Percentiles rank a stretch among this genome's conserved stretches.
phyloP scores from a whole-genome alignment of 2,797 vertebrate species.

The Arnoldichthys spilopterus region DNA sequence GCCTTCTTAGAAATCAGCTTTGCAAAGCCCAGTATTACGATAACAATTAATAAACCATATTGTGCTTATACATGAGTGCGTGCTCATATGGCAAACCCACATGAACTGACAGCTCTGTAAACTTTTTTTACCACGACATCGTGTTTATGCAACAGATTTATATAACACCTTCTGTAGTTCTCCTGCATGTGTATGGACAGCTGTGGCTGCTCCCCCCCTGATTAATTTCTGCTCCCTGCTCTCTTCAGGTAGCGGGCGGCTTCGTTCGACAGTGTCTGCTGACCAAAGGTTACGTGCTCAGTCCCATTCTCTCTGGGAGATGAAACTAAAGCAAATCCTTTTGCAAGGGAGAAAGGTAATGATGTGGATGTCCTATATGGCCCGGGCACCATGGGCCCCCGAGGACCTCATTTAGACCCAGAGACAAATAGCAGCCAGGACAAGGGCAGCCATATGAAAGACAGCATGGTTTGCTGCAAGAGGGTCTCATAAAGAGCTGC shows the following conservation, averaged over 20 bases:
- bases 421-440: slow-evolving; percentile 47
- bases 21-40: neutral
- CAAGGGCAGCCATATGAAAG: slow-evolving; percentile 36
- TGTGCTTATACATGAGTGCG: neutral
- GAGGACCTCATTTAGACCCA: slow-evolving; percentile 62
- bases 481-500: slow-evolving; percentile 46
- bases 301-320: slow-evolving; percentile 30
- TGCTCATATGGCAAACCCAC: neutral
- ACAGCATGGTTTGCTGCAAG: slow-evolving; percentile 29
- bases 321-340: slow-evolving; percentile 44
- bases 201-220: slow-evolving; percentile 15
- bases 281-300: slow-evolving; percentile 45
- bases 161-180: slow-evolving; percentile 31
- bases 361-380: slow-evolving; percentile 50
- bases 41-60: neutral
- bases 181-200: slow-evolving; percentile 16
- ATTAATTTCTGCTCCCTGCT: slow-evolving; percentile 39
- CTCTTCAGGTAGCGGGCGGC: slow-evolving; percentile 15
- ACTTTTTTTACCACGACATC: neutral
- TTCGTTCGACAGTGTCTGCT: slow-evolving; percentile 34
- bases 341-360: slow-evolving; percentile 53
- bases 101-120: neutral
- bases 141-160: slow-evolving; percentile 38
- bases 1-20: neutral
- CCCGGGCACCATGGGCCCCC: slow-evolving; percentile 43